A percentile compares a stretch with the other conserved stretches of the same genome.
phyloP scores from a whole-genome alignment of 2,888 invertebrate genomes.

The Alentia gelatinosa region DNA sequence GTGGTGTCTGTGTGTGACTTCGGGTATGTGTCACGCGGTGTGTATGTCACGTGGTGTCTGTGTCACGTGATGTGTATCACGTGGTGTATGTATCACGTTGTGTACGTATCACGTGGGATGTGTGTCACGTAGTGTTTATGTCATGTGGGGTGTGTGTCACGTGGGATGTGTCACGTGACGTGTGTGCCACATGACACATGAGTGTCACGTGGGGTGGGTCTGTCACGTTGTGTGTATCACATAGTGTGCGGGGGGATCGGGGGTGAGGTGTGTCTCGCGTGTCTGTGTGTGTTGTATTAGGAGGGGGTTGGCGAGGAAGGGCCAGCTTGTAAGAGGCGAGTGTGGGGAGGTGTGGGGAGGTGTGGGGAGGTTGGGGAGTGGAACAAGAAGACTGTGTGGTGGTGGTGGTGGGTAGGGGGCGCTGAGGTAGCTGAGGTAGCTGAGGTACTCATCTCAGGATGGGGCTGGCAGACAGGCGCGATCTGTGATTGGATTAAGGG shows the following conservation, averaged over 20 bases:
- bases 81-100: background rate
- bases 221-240: background rate
- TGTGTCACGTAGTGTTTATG: background rate
- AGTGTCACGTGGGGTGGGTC: background rate
- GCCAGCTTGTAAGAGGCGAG: background rate
- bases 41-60: background rate
- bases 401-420: background rate
- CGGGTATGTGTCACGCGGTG: background rate
- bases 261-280: background rate
- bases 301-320: background rate
- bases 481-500: slow-evolving; percentile 19
- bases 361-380: background rate
- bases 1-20: background rate
- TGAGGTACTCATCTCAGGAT: background rate
- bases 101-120: background rate
- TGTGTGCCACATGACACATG: background rate
- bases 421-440: background rate
- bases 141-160: background rate
- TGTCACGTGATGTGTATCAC: background rate
- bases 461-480: background rate
- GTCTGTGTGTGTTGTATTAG: background rate
- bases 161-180: background rate
- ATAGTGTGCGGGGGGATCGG: background rate
- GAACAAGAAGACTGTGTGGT: too few relatives aligned
- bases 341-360: background rate